Conservation (phyloP, 30 jellyfish, hydroid and myxozoan species). For the Morbakka virulenta region DNA sequence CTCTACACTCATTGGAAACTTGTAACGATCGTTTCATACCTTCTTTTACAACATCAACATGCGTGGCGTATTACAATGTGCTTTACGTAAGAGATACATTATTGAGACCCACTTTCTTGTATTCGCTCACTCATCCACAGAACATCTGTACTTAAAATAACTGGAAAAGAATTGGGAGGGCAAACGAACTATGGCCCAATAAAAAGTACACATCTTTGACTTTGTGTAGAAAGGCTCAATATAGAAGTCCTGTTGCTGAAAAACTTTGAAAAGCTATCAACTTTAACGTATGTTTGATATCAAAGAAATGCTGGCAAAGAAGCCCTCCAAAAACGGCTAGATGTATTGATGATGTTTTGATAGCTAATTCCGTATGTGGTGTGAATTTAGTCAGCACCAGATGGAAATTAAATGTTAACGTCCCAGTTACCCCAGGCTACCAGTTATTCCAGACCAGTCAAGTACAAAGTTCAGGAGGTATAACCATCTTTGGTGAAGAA, state of each 20-base stretch:
- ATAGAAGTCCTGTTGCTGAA: too few species aligned
- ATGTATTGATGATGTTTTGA: not conserved
- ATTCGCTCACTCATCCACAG: conserved; percentile 20
- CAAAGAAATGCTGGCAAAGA: too few species aligned
- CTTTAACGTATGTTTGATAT: too few species aligned
- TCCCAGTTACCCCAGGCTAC: too few species aligned
- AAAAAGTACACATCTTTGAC: too few species aligned
- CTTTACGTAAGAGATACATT: conserved; percentile 10
- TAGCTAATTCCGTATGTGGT: conserved; percentile 1
- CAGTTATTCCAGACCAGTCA: conserved; percentile 4
- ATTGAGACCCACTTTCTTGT: conserved; percentile 1
- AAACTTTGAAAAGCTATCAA: too few species aligned
- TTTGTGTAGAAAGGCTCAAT: too few species aligned
- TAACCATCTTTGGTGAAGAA: not conserved
- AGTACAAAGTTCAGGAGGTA: not conserved
- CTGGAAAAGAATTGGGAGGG: conserved; percentile 8
- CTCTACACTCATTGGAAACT: conserved; percentile 8
- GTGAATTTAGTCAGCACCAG: conserved; percentile 3
- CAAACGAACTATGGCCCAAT: too few species aligned
- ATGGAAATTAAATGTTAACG: not conserved
- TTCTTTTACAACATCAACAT: conserved; percentile 29
- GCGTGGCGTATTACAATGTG: conserved; percentile 11
- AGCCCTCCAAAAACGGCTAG: not conserved
- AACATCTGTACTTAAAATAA: not conserved
- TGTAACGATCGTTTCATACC: not conserved